These are phyloP conservation scores for Peromyscus maniculatus DNA, from an alignment of 2,113 vertebrate species.

Conservation along the genomic window DNA sequence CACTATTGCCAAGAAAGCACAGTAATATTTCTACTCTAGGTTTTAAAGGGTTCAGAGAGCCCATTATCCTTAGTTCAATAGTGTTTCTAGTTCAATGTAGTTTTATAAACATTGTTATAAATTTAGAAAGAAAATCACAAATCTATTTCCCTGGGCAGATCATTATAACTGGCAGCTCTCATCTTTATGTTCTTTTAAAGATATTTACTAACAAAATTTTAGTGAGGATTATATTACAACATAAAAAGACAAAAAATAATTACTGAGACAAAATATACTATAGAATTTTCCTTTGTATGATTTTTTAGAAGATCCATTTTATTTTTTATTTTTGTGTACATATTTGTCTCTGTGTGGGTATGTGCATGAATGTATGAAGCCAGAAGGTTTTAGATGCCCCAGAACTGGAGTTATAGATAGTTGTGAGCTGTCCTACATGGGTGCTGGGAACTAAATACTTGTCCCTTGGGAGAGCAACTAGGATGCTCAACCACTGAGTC, in stretches of 20 bases:
- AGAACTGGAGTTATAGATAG: background rate
- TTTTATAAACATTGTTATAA: background rate
- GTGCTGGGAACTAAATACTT: background rate
- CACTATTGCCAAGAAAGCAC: background rate
- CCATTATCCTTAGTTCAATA: background rate
- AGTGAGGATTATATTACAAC: background rate
- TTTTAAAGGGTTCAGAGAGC: background rate
- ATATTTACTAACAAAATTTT: background rate
- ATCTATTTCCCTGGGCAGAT: background rate
- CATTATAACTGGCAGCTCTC: background rate
- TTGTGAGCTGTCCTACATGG: background rate
- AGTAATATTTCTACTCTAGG: background rate
- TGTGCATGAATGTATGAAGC: background rate
- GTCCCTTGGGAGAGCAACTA: background rate
- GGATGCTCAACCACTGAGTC: background rate
- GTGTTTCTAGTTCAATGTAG: background rate
- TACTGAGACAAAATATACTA: background rate
- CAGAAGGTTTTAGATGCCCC: background rate
- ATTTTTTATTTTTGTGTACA: background rate
- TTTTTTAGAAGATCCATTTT: background rate
- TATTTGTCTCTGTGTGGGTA: background rate
- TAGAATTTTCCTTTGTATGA: background rate
- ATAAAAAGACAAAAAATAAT: background rate
- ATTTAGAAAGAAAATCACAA: slow-evolving; percentile 34
- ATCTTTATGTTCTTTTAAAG: background rate